A percentile compares a stretch with the other conserved stretches of the same genome.
Evolutionary conservation across 2,888 invertebrate genomes (phyloP).

Genomic region (Alviniconcha strummeri): DNA sequence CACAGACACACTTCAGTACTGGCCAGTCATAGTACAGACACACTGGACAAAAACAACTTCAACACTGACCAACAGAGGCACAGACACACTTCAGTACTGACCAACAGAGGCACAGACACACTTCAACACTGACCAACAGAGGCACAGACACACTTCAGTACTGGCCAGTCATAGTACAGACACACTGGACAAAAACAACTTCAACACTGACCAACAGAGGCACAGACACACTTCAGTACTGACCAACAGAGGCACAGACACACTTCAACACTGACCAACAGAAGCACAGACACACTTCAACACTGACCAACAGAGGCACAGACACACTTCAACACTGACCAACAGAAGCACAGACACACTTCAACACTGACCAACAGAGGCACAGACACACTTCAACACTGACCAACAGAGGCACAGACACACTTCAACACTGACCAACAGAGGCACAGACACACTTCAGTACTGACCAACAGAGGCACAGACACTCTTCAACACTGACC

Average conservation of each 20-base stretch:
- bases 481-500: neutral
- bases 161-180: too few species aligned
- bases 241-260: neutral
- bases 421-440: neutral
- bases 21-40: too few species aligned
- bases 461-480: neutral
- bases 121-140: neutral
- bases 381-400: neutral
- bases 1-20: too few species aligned
- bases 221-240: neutral
- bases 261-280: neutral
- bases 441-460: too few species aligned
- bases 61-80: neutral
- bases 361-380: neutral
- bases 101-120: neutral
- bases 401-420: neutral
- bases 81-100: neutral
- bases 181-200: conserved; percentile 10
- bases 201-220: neutral
- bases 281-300: neutral
- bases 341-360: too few species aligned
- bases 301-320: neutral
- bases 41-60: too few species aligned
- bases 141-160: neutral
- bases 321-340: neutral